Percentiles rank a stretch among this genome's conserved stretches.
These are phyloP conservation scores for Latrodectus geometricus DNA, from an alignment of 1,140 invertebrate species.

Conservation along the genomic window DNA sequence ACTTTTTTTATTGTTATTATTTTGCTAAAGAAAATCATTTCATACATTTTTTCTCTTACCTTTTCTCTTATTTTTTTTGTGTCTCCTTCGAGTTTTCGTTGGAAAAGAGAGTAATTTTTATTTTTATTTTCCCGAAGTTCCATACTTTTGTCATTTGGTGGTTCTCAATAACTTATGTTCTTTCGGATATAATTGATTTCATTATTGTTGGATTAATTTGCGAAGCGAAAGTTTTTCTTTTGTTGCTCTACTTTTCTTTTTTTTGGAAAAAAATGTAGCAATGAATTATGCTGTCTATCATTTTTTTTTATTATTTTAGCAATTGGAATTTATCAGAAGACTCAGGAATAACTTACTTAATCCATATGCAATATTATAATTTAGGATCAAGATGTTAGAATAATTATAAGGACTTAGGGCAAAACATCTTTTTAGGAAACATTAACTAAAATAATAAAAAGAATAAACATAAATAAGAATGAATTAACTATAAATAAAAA, in stretches of 20 bases:
- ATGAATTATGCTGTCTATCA: too few relatives aligned
- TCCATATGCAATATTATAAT: too few relatives aligned
- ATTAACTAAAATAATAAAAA: too few relatives aligned
- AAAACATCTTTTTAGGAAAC: too few relatives aligned
- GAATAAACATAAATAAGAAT: too few relatives aligned
- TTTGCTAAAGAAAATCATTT: slow-evolving; percentile 28
- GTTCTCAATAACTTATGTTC: slow-evolving; percentile 47
- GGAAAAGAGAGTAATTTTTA: not conserved
- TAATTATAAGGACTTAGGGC: too few relatives aligned
- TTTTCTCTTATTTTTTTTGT: too few relatives aligned
- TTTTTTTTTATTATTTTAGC: too few relatives aligned
- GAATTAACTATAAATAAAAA: too few relatives aligned
- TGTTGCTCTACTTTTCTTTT: not conserved
- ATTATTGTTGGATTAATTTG: slow-evolving; percentile 43
- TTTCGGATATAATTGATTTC: slow-evolving; percentile 44
- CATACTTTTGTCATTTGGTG: not conserved
- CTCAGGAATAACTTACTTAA: too few relatives aligned
- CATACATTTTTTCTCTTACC: slow-evolving; percentile 9
- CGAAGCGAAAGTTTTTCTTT: not conserved
- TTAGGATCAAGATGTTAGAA: too few relatives aligned
- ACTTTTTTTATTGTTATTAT: not conserved
- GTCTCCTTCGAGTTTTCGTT: not conserved
- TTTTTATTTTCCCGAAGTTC: not conserved
- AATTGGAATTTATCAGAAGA: too few relatives aligned
- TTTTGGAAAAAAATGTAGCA: not conserved